A percentile compares a stretch with the other conserved stretches of the same genome.
phyloP scores from a whole-genome alignment of 1,140 invertebrate species.

The Euura saliciscinereae region DNA sequence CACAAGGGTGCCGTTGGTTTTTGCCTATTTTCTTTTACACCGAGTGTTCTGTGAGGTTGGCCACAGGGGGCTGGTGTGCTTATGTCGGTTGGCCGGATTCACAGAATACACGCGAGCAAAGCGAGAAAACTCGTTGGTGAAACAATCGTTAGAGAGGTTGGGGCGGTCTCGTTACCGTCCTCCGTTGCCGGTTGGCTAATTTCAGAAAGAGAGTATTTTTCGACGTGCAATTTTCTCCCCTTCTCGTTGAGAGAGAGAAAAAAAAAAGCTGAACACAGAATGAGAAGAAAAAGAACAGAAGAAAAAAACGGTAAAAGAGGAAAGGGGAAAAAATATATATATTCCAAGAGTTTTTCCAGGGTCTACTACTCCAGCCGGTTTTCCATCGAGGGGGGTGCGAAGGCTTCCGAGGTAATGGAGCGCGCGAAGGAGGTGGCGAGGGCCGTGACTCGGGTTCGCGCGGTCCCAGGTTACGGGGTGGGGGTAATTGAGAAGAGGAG shows the following conservation, averaged over 20 bases:
- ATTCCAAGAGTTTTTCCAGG: slow-evolving; percentile 3
- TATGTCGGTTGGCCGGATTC: too few species aligned
- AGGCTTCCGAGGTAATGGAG: slow-evolving; percentile 44
- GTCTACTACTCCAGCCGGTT: slow-evolving; percentile 1
- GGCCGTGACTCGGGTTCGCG: slow-evolving; percentile 23
- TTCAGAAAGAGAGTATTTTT: slow-evolving; percentile 6
- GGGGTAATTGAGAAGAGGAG: slow-evolving; percentile 60
- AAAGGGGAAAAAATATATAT: neutral
- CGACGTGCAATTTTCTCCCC: slow-evolving; percentile 3
- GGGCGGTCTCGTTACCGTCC: neutral
- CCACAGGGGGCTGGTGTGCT: too few species aligned
- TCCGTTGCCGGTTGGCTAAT: neutral
- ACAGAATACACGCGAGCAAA: neutral
- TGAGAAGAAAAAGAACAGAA: neutral
- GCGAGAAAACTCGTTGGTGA: slow-evolving; percentile 14
- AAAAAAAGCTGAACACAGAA: neutral
- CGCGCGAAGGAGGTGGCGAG: slow-evolving; percentile 34
- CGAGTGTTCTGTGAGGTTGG: neutral
- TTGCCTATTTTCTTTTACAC: slow-evolving; percentile 6
- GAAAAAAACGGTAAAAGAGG: neutral
- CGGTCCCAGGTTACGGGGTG: slow-evolving; percentile 18
- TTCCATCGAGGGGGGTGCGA: neutral
- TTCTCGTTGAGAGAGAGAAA: neutral
- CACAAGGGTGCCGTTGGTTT: neutral
- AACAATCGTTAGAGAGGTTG: neutral